Conservation (phyloP, 2,797 vertebrate species). For the Oreochromis mossambicus region DNA sequence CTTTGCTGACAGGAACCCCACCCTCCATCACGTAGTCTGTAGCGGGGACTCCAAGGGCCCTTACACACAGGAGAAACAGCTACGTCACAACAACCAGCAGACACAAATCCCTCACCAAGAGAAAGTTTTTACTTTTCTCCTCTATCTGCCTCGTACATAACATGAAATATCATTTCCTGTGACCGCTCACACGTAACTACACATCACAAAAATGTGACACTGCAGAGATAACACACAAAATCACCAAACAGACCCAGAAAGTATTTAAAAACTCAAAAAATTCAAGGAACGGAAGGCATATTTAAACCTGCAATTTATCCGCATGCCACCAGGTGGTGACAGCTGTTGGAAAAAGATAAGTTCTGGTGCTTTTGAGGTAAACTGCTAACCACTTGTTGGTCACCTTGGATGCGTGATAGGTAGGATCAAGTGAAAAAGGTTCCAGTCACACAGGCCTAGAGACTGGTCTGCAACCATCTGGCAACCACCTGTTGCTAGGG, state of each 20-base stretch:
- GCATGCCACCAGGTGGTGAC: neutral
- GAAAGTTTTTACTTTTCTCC: neutral
- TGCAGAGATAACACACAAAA: neutral
- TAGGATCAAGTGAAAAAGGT: neutral
- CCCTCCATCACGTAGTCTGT: conserved; percentile 86
- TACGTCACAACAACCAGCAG: neutral
- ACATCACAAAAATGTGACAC: neutral
- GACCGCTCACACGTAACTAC: neutral
- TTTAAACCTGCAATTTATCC: neutral
- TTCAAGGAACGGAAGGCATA: neutral
- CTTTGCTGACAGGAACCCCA: conserved; percentile 76
- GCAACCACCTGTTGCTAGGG: neutral
- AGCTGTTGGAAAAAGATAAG: neutral
- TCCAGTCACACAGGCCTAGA: neutral
- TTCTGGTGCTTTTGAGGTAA: neutral
- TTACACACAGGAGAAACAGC: conserved; percentile 15
- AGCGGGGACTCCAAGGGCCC: conserved; percentile 80
- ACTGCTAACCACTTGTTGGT: neutral
- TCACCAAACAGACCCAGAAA: neutral
- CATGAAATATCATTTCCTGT: neutral
- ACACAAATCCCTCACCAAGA: neutral
- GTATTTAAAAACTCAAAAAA: neutral
- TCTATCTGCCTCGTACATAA: neutral
- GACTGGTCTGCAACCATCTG: neutral
- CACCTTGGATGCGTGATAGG: neutral